Conservation (phyloP, 1,140 invertebrate genomes). For the Solenopsis invicta region DNA sequence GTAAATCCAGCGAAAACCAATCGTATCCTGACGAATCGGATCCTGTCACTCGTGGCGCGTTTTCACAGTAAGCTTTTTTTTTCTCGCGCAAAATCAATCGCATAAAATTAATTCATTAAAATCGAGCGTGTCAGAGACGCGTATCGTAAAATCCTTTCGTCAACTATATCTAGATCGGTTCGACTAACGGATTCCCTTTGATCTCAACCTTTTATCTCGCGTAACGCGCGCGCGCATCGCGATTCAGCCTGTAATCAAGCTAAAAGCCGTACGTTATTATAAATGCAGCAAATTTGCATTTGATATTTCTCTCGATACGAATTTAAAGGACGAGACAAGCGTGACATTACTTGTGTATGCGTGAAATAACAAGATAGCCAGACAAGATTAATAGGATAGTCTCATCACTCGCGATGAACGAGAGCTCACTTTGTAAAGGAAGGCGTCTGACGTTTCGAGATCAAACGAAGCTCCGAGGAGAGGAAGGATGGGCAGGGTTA, state of each 20-base stretch:
- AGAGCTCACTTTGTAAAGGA: neutral
- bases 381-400: neutral
- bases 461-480: neutral
- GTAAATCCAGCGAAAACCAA: conserved; percentile 39
- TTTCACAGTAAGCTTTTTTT: neutral
- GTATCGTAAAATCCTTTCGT: neutral
- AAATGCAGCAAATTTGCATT: conserved; percentile 7
- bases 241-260: conserved; percentile 34
- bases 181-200: neutral
- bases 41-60: neutral
- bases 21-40: neutral
- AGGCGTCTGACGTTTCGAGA: neutral
- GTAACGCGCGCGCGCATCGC: neutral
- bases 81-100: neutral
- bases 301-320: neutral
- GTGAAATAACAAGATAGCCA: neutral
- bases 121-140: neutral
- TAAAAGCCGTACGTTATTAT: conserved; percentile 24
- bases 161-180: neutral
- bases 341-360: neutral
- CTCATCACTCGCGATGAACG: neutral
- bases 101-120: conserved; percentile 55
- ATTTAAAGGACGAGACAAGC: neutral
- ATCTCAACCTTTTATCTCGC: neutral
- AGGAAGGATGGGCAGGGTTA: neutral